Evolutionary conservation across 2,888 invertebrate species (phyloP), one percentile per base, ranked within the genome.

Genomic region (Unio delphinus): DNA sequence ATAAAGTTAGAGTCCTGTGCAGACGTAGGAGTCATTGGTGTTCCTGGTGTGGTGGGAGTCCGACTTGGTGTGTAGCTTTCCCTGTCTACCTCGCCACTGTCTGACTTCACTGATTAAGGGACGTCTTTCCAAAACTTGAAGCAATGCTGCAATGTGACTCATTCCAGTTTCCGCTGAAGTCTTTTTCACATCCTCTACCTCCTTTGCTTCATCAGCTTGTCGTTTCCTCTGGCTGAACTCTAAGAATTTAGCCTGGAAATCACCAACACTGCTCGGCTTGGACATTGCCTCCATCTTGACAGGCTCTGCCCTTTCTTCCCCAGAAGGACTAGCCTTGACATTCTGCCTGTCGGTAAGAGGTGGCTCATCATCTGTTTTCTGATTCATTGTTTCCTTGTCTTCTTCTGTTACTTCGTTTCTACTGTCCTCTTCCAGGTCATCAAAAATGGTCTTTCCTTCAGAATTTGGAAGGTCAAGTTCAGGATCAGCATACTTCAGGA

Each of bases 401-500:
- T 78, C 75, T 60, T 75, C 62, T 54, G 76, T 65, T 62, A 69
- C 65, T 30, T 78, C 45, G 11, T 45, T 45, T 45, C 45, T 78
- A 6, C 68, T 66, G 64, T 76, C 76, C 63, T 78, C 78, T 8
- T 75, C 80, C 71, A 94, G 94, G 69, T 91, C 91, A 88, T 96
- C 96, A 68, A 97, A 92, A 80, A 97, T 95, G 86, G 95, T 96
- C 56, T 95, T 95, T 86, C 95, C 94, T 71, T 75, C 94, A 92
- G 81, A 95, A 58, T 82, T 84, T 55, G 81, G 92, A 73, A 94
- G 94, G 80, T 96, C 96, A 67, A 97, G 91, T 90, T 97, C 97
- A 0, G 97, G 96, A 92, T 98, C 97, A 0, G 96, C 97, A 90
- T 97, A 98, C 90, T 97, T 96, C 76, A 98, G 91, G 85, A 98